These are phyloP conservation scores for Aporophyla lueneburgensis DNA, from an alignment of 2,888 invertebrate species.

Conservation along the genomic window DNA sequence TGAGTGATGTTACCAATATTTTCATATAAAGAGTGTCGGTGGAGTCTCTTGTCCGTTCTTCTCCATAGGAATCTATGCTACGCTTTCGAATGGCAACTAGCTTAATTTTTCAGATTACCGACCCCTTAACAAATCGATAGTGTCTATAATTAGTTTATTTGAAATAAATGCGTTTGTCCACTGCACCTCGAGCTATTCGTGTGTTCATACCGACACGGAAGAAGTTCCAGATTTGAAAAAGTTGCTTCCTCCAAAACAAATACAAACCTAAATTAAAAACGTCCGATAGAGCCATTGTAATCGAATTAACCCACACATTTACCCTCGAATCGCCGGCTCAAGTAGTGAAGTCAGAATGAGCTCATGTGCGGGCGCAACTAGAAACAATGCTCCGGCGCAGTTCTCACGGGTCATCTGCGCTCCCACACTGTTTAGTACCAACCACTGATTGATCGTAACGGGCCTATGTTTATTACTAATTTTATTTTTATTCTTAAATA, in stretches of 20 bases:
- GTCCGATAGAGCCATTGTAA: constrained; percentile 55
- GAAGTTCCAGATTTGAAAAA: neutral
- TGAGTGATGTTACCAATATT: neutral
- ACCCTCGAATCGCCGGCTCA: constrained; percentile 58
- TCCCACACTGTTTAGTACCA: constrained; percentile 83
- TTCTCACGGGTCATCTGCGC: constrained; percentile 84
- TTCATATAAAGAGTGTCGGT: neutral
- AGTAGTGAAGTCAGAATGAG: constrained; percentile 75
- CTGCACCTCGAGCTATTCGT: neutral
- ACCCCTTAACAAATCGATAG: too few relatives aligned
- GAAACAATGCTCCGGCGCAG: constrained; percentile 79
- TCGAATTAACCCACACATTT: constrained; percentile 66
- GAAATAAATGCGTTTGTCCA: neutral
- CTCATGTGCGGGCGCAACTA: constrained; percentile 79
- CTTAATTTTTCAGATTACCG: neutral
- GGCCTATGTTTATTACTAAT: constrained; percentile 75
- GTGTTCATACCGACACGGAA: neutral
- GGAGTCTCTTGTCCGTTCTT: neutral
- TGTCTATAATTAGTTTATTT: neutral
- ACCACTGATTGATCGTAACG: constrained; percentile 86
- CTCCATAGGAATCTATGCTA: neutral
- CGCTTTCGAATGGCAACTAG: neutral
- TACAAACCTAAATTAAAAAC: constrained; percentile 51
- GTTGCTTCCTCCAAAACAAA: constrained; percentile 12
- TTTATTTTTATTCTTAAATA: constrained; percentile 66